Evolutionary conservation across 2,113 vertebrate species (phyloP).

Genomic region (Spheniscus mendiculus): DNA sequence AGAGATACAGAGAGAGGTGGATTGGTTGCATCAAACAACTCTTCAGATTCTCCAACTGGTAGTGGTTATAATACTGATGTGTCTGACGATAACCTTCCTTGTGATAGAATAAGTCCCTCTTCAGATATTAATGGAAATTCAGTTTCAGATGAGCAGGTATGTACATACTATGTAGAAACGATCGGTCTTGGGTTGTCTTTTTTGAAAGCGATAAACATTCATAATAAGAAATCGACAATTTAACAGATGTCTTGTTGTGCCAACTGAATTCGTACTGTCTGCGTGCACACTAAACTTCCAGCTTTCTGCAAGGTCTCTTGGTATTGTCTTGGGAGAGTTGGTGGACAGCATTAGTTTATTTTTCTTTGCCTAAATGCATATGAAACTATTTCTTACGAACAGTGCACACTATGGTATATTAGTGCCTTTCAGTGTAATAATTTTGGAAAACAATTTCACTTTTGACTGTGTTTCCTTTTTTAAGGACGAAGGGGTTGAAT

Average conservation of each 20-base stretch:
- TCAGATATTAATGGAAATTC: slow-evolving; percentile 91
- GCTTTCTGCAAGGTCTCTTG: not conserved
- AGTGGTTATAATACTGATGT: slow-evolving; percentile 98
- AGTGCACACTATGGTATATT: not conserved
- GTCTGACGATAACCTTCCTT: slow-evolving; percentile 92
- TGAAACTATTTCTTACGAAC: not conserved
- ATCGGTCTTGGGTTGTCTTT: not conserved
- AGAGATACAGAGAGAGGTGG: slow-evolving; percentile 79
- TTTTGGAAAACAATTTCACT: not conserved
- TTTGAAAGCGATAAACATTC: not conserved
- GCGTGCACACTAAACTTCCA: not conserved
- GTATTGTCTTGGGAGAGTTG: not conserved
- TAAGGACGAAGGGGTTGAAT: slow-evolving; percentile 98
- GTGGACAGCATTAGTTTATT: not conserved
- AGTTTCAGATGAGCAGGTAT: slow-evolving; percentile 94
- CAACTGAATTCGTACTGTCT: not conserved
- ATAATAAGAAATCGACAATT: not conserved
- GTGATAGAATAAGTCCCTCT: slow-evolving; percentile 84
- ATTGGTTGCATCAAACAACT: slow-evolving; percentile 89
- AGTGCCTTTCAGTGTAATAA: not conserved
- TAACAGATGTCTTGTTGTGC: not conserved
- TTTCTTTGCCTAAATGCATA: not conserved
- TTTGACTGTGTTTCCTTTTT: not conserved
- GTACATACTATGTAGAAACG: not conserved
- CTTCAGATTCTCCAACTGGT: slow-evolving; percentile 94